Evolutionary conservation across 2,113 vertebrate genomes (phyloP), one percentile per base, ranked within the genome.

Genomic region (Nycticryphes semicollaris): DNA sequence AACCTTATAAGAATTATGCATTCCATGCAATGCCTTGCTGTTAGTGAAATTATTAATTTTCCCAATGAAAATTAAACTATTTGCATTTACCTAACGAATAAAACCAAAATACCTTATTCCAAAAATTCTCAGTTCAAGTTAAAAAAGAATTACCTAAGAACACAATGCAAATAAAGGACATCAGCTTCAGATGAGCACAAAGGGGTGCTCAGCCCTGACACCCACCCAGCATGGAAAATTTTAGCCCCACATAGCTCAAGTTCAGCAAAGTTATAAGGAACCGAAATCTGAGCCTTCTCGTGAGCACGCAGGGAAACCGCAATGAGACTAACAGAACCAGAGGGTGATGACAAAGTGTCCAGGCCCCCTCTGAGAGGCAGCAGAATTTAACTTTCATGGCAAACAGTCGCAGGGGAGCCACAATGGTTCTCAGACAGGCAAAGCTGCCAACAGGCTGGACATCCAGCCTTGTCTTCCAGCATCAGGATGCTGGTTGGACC

Each of bases 231-330:
- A 86, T 2, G 68, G 82, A 96, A 95, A 94, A 86, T 93, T 93
- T 86, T 77, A 92, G 78, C 59, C 28, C 28, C 22, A 81, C 57
- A 92, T 72, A 92, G 41, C 76, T 67, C 70, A 39, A 56, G 56
- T 92, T 96, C 59, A 88, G 64, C 64, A 47, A 85, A 80, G n/a
- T 59, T 48, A 41, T 9, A 60, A 81, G 82, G 79, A 92, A 93
- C 67, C 28, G 84, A 96, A 94, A 88, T 35, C 22, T 39, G n/a
- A 94, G 8, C 33, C 35, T 77, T 74, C 64, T 90, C 43, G 23
- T 70, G 54, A 77, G 35, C 39, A 39, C 4, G 19, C 39, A 85
- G 73, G 27, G 47, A 93, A 85, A 51, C 41, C 3, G 1, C 37
- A 69, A 33, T 2, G 20, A 83, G 51, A 70, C 27, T 48, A 63